Base-by-base conservation (phyloP, 2,797 vertebrate species). In the Triplophysa bombifrons region DNA sequence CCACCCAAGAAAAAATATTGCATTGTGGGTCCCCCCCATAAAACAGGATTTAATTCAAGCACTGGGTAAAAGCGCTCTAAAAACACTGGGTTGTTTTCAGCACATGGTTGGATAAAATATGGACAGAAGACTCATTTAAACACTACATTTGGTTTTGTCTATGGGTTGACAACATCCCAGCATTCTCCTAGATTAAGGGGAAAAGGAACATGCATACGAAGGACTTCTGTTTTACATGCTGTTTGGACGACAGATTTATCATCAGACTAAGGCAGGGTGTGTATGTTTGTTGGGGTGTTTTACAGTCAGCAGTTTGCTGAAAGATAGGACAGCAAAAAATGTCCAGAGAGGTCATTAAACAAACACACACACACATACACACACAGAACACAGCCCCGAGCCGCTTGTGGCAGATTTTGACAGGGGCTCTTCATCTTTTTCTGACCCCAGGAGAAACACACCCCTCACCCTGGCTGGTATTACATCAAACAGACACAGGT, bases 191-290 rank as follows among this genome's bases (percentile, higher is more conserved):
- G 30, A 30, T 30, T 30, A 30, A 4, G 30, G 30, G 30, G 30
- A 4, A 30, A 30, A 30, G 34, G 34, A 5, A 38, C 34, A 38
- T 38, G 34, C 12, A 13, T 46, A 46, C 1, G 44, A 46, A 46
- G 44, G 44, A 46, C 44, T 46, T 12, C 12, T 50, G 86, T 89
- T 82, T 79, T 83, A 86, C 82, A 91, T 87, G 89, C 88, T 88
- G 90, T 88, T 85, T 86, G 88, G 89, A 84, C 83, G 81, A 87
- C 88, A 87, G 85, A 91, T 92, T 93, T 93, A 91, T 91, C 90
- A 91, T 88, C 86, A 85, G 90, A 92, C 91, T 88, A 85, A 71
- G 77, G 85, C 78, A 82, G 69, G 87, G 88, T 68, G 22, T 30
- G 64, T 67, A 12, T 41, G 30, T 78, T 53, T 51, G 68, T 71